Evolutionary conservation across 2,888 invertebrate species (phyloP), one percentile per base, ranked within the genome.

Genomic region (Nysson spinosus): DNA sequence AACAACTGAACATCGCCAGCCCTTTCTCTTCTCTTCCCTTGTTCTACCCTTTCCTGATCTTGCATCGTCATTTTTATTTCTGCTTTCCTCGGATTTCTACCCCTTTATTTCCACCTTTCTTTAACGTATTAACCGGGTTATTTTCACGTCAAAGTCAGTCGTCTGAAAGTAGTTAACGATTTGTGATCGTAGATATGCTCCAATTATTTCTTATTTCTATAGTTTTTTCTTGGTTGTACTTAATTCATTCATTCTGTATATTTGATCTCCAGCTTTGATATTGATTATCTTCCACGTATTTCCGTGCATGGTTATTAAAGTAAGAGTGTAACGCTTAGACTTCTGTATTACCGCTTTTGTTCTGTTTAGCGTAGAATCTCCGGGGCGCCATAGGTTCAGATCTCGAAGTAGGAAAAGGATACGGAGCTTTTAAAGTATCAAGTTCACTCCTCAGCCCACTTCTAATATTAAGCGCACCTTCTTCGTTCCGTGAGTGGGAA

Each of bases 1-100:
- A 75, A 78, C 74, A 71, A 70, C 57, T 63, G 64, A 61, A 46
- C 67, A 70, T 75, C 72, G 49, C 63, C 19, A 34, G 43, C 56
- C 44, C 49, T 35, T 30, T 12, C 43, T 50, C 61, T 44, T 37
- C 66, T 64, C 49, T 51, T 40, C 43, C 24, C 34, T 32, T 19
- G 20, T 28, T 34, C 47, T 24, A 12, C 34, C 43, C 64, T 34
- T 35, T 55, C 58, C 62, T 26, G 49, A 54, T 44, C 54, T n/a
- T n/a, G 14, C 12, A 22, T 32, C 46, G n/a, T 37, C 65, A 49
- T 66, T 69, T 69, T 47, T 51, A 11, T 26, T 34, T 11, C 20
- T 22, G 12, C 28, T 14, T 7, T n/a, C 32, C 9, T 37, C 20
- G n/a, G n/a, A n/a, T 28, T 17, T 7, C 7, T 11, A n/a, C 19